Evolutionary conservation across 2,888 invertebrate genomes (phyloP).

Genomic region (Pediacus dermestoides): DNA sequence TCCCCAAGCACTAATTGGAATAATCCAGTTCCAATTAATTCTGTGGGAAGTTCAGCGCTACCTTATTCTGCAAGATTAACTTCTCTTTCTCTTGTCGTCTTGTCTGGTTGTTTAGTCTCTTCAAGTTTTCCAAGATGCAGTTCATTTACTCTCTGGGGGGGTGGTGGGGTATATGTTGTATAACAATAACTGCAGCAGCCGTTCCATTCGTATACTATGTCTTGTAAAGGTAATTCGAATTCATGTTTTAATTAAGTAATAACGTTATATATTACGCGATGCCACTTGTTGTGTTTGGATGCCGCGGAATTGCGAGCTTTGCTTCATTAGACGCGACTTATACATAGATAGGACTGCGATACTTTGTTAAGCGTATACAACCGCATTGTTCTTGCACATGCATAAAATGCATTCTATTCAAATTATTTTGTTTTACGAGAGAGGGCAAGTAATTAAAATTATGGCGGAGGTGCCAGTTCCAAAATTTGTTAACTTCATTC

Average conservation of each 20-base stretch:
- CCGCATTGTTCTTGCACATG: constrained; percentile 34
- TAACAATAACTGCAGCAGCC: constrained; percentile 18
- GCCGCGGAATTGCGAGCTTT: constrained; percentile 10
- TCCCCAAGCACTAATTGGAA: constrained; percentile 47
- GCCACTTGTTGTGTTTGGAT: constrained; percentile 41
- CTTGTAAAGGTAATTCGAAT: constrained; percentile 45
- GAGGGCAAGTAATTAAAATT: constrained; percentile 3
- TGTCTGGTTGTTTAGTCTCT: too few relatives aligned
- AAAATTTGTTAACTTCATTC: too few relatives aligned
- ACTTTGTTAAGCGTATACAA: constrained; percentile 18
- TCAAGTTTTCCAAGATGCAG: too few relatives aligned
- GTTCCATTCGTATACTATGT: too few relatives aligned
- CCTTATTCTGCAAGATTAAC: constrained; percentile 45
- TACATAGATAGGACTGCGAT: constrained; percentile 1
- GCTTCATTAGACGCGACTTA: constrained; percentile 12
- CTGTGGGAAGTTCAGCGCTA: constrained; percentile 44
- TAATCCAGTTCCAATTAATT: constrained; percentile 50
- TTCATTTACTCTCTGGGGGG: too few relatives aligned
- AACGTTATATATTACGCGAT: constrained; percentile 39
- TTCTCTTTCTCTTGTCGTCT: constrained; percentile 22
- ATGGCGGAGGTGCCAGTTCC: too few relatives aligned
- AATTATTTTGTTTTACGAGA: constrained; percentile 8
- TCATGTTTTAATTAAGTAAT: constrained; percentile 48
- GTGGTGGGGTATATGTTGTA: too few relatives aligned
- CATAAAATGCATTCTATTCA: constrained; percentile 30